A percentile compares a stretch with the other conserved stretches of the same genome.
Conservation (phyloP, 2,797 vertebrate genomes). For the Hoplostethus mediterraneus region DNA sequence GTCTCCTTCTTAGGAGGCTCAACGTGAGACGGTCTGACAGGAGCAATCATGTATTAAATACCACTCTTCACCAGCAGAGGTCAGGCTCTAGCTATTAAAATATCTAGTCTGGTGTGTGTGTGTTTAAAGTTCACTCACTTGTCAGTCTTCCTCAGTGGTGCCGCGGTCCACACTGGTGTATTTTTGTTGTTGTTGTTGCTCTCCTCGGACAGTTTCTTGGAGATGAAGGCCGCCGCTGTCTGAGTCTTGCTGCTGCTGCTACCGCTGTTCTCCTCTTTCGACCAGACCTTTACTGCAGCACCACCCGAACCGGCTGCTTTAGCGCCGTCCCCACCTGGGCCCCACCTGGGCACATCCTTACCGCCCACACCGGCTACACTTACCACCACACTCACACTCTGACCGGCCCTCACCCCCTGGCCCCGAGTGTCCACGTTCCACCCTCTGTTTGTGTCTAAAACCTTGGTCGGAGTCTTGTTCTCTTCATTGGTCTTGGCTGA, state of each 20-base stretch:
- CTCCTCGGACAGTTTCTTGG: conserved; percentile 77
- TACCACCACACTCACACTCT: conserved; percentile 45
- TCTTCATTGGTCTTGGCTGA: conserved; percentile 73
- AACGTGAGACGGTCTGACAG: conserved; percentile 42
- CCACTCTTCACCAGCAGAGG: conserved; percentile 38
- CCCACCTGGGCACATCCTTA: conserved; percentile 29
- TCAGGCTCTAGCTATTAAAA: conserved; percentile 16
- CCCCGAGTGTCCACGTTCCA: conserved; percentile 15
- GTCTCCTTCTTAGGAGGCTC: conserved; percentile 64
- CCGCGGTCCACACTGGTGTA: conserved; percentile 42
- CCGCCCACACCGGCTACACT: conserved; percentile 61
- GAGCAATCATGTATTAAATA: conserved; percentile 4
- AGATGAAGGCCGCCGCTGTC: conserved; percentile 77
- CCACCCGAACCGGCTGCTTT: conserved; percentile 16
- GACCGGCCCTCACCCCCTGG: conserved; percentile 34
- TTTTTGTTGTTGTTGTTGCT: conserved; percentile 67
- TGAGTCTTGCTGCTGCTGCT: conserved; percentile 34
- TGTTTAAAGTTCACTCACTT: conserved; percentile 49
- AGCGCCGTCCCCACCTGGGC: background rate
- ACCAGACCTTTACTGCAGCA: background rate
- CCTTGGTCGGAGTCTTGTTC: conserved; percentile 30
- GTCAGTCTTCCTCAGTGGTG: conserved; percentile 55
- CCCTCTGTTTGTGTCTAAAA: conserved; percentile 36
- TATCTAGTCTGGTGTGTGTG: background rate
- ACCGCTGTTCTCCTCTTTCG: conserved; percentile 23